Percentiles rank a stretch among this genome's conserved stretches.
These are phyloP conservation scores for Synanthedon formicaeformis DNA, from an alignment of 2,888 invertebrate genomes.

Conservation along the genomic window DNA sequence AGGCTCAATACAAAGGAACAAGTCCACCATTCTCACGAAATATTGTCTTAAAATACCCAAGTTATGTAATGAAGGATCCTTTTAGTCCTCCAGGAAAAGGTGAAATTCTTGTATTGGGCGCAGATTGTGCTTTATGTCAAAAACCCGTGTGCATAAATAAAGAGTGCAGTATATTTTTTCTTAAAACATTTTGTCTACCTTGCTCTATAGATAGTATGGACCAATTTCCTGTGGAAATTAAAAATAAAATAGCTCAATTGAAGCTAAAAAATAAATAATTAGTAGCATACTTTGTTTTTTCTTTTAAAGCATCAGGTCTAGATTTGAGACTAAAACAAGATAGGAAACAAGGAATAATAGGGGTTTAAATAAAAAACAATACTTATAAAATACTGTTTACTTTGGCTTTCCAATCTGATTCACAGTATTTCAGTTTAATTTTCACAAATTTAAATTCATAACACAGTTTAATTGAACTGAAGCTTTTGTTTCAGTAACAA, in stretches of 20 bases:
- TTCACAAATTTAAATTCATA: constrained; percentile 58
- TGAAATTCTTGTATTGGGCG: constrained; percentile 82
- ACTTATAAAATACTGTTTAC: constrained; percentile 67
- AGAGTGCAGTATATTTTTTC: constrained; percentile 85
- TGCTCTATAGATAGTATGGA: constrained; percentile 74
- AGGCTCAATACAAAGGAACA: constrained; percentile 80
- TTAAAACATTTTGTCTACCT: constrained; percentile 76
- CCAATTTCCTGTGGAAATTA: constrained; percentile 78
- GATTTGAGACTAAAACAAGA: too few species aligned
- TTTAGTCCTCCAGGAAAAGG: constrained; percentile 80
- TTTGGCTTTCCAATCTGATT: constrained; percentile 68
- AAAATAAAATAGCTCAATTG: constrained; percentile 68
- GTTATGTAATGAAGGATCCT: constrained; percentile 87
- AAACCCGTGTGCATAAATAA: constrained; percentile 78
- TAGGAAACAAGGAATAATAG: neutral
- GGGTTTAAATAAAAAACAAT: constrained; percentile 5
- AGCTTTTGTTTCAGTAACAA: constrained; percentile 47
- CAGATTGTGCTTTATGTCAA: constrained; percentile 78
- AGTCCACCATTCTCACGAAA: constrained; percentile 80
- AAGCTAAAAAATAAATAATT: constrained; percentile 27
- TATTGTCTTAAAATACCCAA: constrained; percentile 76
- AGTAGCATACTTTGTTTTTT: neutral
- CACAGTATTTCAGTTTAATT: constrained; percentile 62
- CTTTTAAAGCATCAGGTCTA: neutral
- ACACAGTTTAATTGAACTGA: constrained; percentile 57